Percentiles rank a stretch among this genome's conserved stretches.
phyloP scores from a whole-genome alignment of 2,113 vertebrate genomes.

The Scomber colias region DNA sequence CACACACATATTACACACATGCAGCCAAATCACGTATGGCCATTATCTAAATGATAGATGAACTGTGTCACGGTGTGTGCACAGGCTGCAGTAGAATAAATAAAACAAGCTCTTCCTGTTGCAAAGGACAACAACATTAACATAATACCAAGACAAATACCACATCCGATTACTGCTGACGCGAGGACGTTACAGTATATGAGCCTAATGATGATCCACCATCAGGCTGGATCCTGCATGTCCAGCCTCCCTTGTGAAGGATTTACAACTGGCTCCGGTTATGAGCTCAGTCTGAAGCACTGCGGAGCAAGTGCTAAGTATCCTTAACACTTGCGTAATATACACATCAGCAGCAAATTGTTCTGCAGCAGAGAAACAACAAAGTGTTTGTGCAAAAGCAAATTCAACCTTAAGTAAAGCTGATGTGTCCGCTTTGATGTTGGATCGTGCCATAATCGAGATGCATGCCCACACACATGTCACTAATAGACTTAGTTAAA shows the following conservation, averaged over 20 bases:
- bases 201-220: slow-evolving; percentile 75
- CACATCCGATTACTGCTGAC: slow-evolving; percentile 71
- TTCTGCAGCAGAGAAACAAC: slow-evolving; percentile 23
- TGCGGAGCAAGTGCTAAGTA: slow-evolving; percentile 30
- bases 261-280: slow-evolving; percentile 43
- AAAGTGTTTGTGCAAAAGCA: slow-evolving; percentile 29
- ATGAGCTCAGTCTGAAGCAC: slow-evolving; percentile 42
- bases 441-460: background rate
- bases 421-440: slow-evolving; percentile 45
- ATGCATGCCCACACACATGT: slow-evolving; percentile 47
- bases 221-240: slow-evolving; percentile 51
- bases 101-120: slow-evolving; percentile 62
- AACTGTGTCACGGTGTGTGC: slow-evolving; percentile 52
- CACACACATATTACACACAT: slow-evolving; percentile 29
- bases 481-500: slow-evolving; percentile 63
- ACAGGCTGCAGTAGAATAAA: slow-evolving; percentile 64
- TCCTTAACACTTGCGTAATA: slow-evolving; percentile 45
- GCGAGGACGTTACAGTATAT: slow-evolving; percentile 61
- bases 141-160: slow-evolving; percentile 76
- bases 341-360: slow-evolving; percentile 38
- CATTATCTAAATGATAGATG: slow-evolving; percentile 77
- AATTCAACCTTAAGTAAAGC: slow-evolving; percentile 31
- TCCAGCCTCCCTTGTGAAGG: slow-evolving; percentile 38
- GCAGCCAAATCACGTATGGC: slow-evolving; percentile 17
- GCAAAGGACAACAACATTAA: slow-evolving; percentile 76